Evolutionary conservation across 1,140 invertebrate species (phyloP).

Genomic region (Drosophila orena): DNA sequence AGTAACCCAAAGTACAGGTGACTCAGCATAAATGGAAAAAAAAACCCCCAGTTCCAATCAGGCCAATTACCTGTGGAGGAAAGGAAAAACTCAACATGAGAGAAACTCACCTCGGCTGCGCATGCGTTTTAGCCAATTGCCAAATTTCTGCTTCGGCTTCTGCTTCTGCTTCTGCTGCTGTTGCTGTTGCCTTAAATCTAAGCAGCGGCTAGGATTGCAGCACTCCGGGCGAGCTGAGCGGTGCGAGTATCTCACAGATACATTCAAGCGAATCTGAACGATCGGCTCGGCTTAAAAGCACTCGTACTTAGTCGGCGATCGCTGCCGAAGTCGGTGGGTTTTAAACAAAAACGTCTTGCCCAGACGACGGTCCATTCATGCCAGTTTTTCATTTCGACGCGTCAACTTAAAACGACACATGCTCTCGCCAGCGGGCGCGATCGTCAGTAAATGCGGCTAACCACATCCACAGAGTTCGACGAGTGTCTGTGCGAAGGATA

Average conservation of each 20-base stretch:
- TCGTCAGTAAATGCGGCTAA: slow-evolving; percentile 44
- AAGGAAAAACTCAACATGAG: slow-evolving; percentile 48
- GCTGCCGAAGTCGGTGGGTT: slow-evolving; percentile 55
- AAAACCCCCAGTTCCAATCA: slow-evolving; percentile 22
- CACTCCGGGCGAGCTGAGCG: slow-evolving; percentile 9
- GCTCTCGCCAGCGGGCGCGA: slow-evolving; percentile 62
- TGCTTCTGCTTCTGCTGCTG: slow-evolving; percentile 1
- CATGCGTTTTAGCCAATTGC: slow-evolving; percentile 41
- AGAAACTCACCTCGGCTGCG: slow-evolving; percentile 14
- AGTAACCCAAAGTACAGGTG: slow-evolving; percentile 31
- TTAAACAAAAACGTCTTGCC: slow-evolving; percentile 84
- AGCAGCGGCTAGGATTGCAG: slow-evolving; percentile 55
- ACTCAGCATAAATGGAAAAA: slow-evolving; percentile 51
- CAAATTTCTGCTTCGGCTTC: slow-evolving; percentile 39
- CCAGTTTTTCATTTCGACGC: slow-evolving; percentile 85
- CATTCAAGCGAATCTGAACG: slow-evolving; percentile 22
- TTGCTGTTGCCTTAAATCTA: slow-evolving; percentile 17
- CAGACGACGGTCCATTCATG: slow-evolving; percentile 82
- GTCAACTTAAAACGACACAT: slow-evolving; percentile 84
- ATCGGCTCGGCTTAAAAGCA: slow-evolving; percentile 41
- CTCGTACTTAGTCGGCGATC: slow-evolving; percentile 73
- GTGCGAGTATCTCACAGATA: slow-evolving; percentile 28
- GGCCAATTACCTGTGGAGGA: slow-evolving; percentile 12
- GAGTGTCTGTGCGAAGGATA: slow-evolving; percentile 30
- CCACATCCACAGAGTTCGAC: slow-evolving; percentile 7